A percentile compares a stretch with the other conserved stretches of the same genome.
Evolutionary conservation across 2,113 vertebrate species (phyloP).

Genomic region (Thomomys bottae): DNA sequence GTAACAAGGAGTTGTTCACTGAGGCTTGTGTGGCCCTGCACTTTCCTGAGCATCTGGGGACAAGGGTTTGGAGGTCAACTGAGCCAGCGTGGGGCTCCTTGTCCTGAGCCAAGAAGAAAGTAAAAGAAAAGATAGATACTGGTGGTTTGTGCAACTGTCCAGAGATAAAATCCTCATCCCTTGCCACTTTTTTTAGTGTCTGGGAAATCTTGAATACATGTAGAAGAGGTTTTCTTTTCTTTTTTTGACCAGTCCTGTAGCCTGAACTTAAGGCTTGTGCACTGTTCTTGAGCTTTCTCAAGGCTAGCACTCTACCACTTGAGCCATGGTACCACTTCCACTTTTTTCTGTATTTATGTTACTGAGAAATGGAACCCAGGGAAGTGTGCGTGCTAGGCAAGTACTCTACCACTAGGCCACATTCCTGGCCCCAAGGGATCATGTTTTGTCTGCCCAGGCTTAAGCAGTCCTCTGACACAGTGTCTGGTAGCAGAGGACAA

Average conservation of each 20-base stretch:
- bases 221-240: neutral
- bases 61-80: neutral
- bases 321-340: too few species aligned
- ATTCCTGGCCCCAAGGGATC: too few species aligned
- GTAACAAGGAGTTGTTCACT: neutral
- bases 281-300: too few species aligned
- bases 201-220: neutral
- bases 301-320: too few species aligned
- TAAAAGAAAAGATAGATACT: slow-evolving; percentile 2
- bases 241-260: too few species aligned
- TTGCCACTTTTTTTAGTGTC: neutral
- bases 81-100: neutral
- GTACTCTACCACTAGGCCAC: too few species aligned
- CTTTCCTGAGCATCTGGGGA: neutral
- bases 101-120: neutral
- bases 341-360: too few species aligned
- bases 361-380: too few species aligned
- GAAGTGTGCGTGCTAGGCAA: too few species aligned
- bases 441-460: slow-evolving; percentile 6
- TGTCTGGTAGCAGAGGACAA: neutral
- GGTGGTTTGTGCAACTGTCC: neutral
- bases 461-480: neutral
- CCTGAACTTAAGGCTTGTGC: too few species aligned
- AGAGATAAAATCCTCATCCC: neutral
- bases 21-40: neutral